Evolutionary conservation across 1,140 invertebrate genomes (phyloP), one percentile per base, ranked within the genome.

Genomic region (Carcinoscorpius rotundicauda): DNA sequence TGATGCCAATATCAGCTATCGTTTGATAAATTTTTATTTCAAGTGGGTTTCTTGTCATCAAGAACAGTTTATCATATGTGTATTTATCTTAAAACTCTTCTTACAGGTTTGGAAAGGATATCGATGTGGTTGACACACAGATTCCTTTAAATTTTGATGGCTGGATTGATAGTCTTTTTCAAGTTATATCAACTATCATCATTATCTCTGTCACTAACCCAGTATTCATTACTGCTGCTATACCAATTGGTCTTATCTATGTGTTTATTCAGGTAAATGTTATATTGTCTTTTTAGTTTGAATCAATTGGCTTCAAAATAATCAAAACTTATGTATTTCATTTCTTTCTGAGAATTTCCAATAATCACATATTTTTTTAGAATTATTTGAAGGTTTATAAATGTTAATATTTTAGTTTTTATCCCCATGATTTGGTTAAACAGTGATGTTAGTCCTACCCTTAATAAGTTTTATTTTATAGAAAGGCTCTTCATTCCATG

Each of bases 171-270:
- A 72, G 69, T 50, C 58, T 73, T 4, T 64, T 76, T 10, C 51
- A 59, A 6, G 71, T 73, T 5, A 6, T 74, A 9, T 69, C 71
- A 6, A 75, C 74, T 29, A 57, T 78, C n/a, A 60, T 74, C 29
- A 71, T 77, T 63, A 75, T 78, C 52, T 60, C 65, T 5, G 75
- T 73, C 62, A 72, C 73, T 49, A 78, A 72, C 4, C 76, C 78
- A 6, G 61, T 75, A 4, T 79, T 79, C 63, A 56, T 77, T 6
- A 56, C 62, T 49, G 65, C 66, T n/a, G 59, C 78, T 10, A 5
- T 78, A n/a, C 75, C 77, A 50, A 65, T 79, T 29, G 60, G 67
- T 10, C 60, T 76, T 48, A n/a, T 79, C 9, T 79, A 79, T 64
- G 72, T 72, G 63, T 65, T 78, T 48, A 70, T 79, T 3, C 72